These are phyloP conservation scores for Vombatus ursinus DNA, from an alignment of 2,113 vertebrate species.

Conservation along the genomic window DNA sequence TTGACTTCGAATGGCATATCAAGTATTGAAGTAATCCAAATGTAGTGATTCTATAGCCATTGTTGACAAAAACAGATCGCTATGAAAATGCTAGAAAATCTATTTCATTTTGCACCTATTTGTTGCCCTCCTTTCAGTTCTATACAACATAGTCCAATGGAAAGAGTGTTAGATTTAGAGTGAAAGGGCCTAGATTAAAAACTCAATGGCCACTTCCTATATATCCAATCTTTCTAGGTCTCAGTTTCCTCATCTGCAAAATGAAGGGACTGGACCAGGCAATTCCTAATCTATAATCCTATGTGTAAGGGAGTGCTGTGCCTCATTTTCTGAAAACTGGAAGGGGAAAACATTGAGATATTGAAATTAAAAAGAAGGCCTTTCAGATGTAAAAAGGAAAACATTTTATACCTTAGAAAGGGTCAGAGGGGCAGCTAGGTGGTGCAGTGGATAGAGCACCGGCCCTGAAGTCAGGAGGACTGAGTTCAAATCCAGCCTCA, in stretches of 20 bases:
- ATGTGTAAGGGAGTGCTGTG: background rate
- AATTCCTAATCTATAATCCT: background rate
- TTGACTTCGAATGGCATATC: background rate
- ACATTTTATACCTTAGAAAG: background rate
- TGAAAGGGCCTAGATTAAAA: background rate
- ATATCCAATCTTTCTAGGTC: background rate
- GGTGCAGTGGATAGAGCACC: no score
- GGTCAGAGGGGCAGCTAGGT: no score
- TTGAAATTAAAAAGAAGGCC: background rate
- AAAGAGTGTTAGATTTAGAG: background rate
- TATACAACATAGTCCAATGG: background rate
- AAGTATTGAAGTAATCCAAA: no score
- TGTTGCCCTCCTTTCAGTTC: no score
- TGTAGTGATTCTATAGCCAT: background rate
- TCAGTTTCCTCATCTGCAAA: background rate
- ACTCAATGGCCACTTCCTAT: background rate
- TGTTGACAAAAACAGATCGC: no score
- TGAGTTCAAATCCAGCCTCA: no score
- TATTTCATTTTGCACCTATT: no score
- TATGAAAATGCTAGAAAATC: no score
- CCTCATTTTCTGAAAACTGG: background rate
- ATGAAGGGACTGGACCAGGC: background rate
- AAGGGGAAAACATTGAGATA: background rate
- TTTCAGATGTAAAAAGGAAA: background rate
- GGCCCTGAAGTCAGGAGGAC: no score